These are phyloP conservation scores for Puffinus mauretanicus DNA, from an alignment of 2,113 vertebrate species.

Conservation along the genomic window DNA sequence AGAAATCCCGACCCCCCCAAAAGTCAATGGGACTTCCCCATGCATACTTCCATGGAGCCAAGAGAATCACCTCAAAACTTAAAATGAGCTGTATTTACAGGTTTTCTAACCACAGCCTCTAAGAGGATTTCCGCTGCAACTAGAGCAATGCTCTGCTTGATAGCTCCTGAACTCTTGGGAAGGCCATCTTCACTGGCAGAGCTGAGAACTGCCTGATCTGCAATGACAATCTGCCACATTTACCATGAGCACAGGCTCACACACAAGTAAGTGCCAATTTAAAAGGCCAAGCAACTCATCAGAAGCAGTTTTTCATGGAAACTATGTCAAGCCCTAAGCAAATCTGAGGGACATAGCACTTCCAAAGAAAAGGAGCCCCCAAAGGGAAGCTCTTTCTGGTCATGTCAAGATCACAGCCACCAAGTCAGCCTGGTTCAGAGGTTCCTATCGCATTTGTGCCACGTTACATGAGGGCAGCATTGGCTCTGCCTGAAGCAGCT, in stretches of 20 bases:
- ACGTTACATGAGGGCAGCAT: fast-evolving
- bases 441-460: not conserved
- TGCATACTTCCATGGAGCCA: not conserved
- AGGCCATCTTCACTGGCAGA: not conserved
- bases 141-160: not conserved
- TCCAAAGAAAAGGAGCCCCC: not conserved
- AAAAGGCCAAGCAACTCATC: not conserved
- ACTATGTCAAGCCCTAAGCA: not conserved
- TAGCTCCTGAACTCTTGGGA: not conserved
- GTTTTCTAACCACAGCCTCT: not conserved
- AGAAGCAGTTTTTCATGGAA: not conserved
- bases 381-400: not conserved
- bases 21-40: not conserved
- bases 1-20: not conserved
- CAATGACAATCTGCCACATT: not conserved
- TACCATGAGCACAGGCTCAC: not conserved
- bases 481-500: not conserved
- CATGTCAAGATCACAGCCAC: not conserved
- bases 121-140: not conserved
- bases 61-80: not conserved
- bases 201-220: not conserved
- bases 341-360: not conserved
- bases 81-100: not conserved
- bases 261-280: not conserved
- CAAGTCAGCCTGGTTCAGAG: fast-evolving